A percentile compares a stretch with the other conserved stretches of the same genome.
phyloP scores from a whole-genome alignment of 2,113 vertebrate species.

The Gallinago jamesoni region DNA sequence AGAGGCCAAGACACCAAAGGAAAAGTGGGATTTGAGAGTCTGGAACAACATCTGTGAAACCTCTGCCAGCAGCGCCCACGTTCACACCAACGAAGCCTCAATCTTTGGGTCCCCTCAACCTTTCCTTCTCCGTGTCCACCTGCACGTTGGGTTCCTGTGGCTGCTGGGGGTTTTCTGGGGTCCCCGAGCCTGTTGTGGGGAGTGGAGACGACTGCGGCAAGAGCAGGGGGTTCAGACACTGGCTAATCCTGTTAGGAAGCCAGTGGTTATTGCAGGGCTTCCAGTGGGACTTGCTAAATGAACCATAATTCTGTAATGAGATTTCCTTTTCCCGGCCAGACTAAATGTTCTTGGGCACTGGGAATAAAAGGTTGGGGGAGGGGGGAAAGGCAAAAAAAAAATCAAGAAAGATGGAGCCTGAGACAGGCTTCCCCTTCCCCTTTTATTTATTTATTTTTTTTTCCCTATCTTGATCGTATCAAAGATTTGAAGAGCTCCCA shows the following conservation, averaged over 20 bases:
- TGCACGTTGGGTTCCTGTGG: neutral
- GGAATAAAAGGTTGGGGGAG: slow-evolving; percentile 2
- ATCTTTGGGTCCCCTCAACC: neutral
- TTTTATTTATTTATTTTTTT: too few relatives aligned
- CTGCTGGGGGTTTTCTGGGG: neutral
- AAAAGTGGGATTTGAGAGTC: neutral
- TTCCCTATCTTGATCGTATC: neutral
- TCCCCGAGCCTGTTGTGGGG: neutral
- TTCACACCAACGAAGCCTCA: neutral
- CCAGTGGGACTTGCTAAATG: slow-evolving; percentile 64
- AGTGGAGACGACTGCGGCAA: neutral
- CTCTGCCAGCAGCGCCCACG: accelerated
- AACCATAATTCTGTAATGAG: slow-evolving; percentile 62
- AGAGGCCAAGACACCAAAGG: neutral
- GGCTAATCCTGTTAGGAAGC: slow-evolving; percentile 72
- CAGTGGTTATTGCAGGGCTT: slow-evolving; percentile 66
- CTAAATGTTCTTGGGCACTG: slow-evolving; percentile 49
- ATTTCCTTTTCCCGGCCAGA: slow-evolving; percentile 67
- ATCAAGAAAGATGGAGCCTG: neutral
- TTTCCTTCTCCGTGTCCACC: neutral
- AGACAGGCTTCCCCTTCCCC: too few relatives aligned
- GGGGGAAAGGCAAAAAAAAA: neutral
- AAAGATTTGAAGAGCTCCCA: neutral
- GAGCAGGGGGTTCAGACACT: slow-evolving; percentile 46
- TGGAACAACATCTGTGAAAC: neutral